Conservation (phyloP, 2,888 invertebrate species). For the Pandemis corylana region DNA sequence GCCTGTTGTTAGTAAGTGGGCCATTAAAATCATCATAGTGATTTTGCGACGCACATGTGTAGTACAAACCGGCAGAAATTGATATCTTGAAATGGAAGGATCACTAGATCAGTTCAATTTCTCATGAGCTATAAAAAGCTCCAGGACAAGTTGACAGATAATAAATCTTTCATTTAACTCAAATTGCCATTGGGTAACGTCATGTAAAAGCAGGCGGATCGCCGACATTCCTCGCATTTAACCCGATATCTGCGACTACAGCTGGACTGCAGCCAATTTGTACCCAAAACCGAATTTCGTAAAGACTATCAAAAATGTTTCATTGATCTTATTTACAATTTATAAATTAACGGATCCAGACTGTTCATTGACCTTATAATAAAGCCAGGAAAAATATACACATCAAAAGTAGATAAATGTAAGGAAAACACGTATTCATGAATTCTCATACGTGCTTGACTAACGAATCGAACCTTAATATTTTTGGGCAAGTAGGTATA, state of each 20-base stretch:
- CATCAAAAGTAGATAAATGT: neutral
- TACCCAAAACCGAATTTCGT: conserved; percentile 61
- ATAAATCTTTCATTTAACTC: conserved; percentile 42
- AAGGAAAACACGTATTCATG: neutral
- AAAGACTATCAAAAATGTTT: conserved; percentile 46
- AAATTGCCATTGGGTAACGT: conserved; percentile 65
- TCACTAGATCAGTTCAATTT: neutral
- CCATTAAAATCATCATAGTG: neutral
- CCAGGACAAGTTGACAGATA: conserved; percentile 15
- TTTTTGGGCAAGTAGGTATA: neutral
- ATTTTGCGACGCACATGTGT: neutral
- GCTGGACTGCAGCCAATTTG: conserved; percentile 72
- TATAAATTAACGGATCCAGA: conserved; percentile 19
- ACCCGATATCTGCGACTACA: conserved; percentile 64
- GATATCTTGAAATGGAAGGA: conserved; percentile 12
- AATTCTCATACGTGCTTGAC: neutral
- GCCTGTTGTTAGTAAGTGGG: too few relatives aligned
- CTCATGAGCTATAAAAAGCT: conserved; percentile 9
- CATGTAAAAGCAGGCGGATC: conserved; percentile 67
- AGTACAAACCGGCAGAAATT: conserved; percentile 11
- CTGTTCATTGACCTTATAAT: conserved; percentile 25
- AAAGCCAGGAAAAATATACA: neutral
- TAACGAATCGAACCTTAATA: neutral
- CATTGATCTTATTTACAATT: conserved; percentile 24
- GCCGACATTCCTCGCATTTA: conserved; percentile 68